Evolutionary conservation across 2,797 vertebrate species (phyloP), one percentile per base, ranked within the genome.

Genomic region (Parotocinclus haroldoi): DNA sequence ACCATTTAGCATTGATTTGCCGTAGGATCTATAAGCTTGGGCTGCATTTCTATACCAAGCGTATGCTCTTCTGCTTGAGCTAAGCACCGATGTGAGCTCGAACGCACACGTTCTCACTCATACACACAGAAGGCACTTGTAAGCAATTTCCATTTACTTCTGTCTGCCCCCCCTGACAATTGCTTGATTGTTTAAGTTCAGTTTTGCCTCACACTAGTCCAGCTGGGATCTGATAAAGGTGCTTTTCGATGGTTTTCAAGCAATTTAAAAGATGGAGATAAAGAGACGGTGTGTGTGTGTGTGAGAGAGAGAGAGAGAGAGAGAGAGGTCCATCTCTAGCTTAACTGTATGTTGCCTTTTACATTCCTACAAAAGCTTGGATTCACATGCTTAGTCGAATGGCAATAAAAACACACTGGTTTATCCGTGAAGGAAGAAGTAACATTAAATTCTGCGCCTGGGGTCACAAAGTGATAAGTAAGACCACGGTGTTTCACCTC

Each of bases 151-250:
- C 56, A 68, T 68, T 71, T 64, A 75, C 65, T 75, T 65, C 60
- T 60, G 73, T 72, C 66, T 68, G 58, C 44, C 9, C 16, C 9
- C 16, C 19, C 40, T 56, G 61, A 76, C 74, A 76, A 72, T 61
- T 48, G 57, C 56, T 48, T 19, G 42, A 61, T 72, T 76, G 74
- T 76, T 64, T 52, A 71, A 65, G 61, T 52, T 61, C 16, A 42
- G 36, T 60, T 60, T 13, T 38, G 56, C 17, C 44, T 44, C 14
- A 66, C 37, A 65, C 4, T 19, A 53, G 44, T 60, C 64, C 54
- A 67, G 68, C 60, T 75, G 69, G 50, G 69, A 72, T 64, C 69
- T 68, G 69, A 72, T 76, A 72, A 65, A 59, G 61, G 64, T 71
- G 50, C 68, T 68, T 71, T 71, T 71, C 55, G 64, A 58, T 42